Conservation (phyloP, 1,140 invertebrate species). For the Drosophila albomicans region DNA sequence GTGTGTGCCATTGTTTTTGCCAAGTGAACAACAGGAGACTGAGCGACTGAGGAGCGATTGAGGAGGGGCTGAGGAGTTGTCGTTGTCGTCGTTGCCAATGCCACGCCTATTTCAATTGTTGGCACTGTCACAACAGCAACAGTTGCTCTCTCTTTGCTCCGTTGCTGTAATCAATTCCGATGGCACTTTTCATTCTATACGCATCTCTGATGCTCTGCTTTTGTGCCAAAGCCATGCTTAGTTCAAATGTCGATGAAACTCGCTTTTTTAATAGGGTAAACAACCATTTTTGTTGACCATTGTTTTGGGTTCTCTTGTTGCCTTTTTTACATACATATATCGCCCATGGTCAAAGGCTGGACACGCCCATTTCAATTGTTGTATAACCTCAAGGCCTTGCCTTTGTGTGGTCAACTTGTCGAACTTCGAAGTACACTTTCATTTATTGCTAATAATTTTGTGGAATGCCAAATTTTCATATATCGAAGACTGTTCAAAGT, state of each 20-base stretch:
- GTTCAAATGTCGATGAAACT: neutral
- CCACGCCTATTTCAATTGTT: slow-evolving; percentile 54
- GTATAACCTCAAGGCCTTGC: slow-evolving; percentile 4
- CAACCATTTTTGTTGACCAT: slow-evolving; percentile 20
- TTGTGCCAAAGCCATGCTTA: neutral
- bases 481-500: too few species aligned
- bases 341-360: slow-evolving; percentile 37
- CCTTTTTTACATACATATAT: slow-evolving; percentile 11
- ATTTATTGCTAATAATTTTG: too few species aligned
- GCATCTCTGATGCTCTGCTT: neutral
- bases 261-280: neutral
- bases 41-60: neutral
- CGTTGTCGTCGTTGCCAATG: slow-evolving; percentile 19
- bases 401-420: neutral
- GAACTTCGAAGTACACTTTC: slow-evolving; percentile 17
- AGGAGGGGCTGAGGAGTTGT: neutral
- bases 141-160: slow-evolving; percentile 9
- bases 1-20: slow-evolving; percentile 39
- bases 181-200: neutral
- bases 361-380: slow-evolving; percentile 39
- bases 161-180: slow-evolving; percentile 19
- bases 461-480: too few species aligned
- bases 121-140: slow-evolving; percentile 40
- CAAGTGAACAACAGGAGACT: slow-evolving; percentile 25
- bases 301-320: slow-evolving; percentile 7